These are phyloP conservation scores for Pseudoatta argentina DNA, from an alignment of 1,140 invertebrate genomes.

Conservation along the genomic window DNA sequence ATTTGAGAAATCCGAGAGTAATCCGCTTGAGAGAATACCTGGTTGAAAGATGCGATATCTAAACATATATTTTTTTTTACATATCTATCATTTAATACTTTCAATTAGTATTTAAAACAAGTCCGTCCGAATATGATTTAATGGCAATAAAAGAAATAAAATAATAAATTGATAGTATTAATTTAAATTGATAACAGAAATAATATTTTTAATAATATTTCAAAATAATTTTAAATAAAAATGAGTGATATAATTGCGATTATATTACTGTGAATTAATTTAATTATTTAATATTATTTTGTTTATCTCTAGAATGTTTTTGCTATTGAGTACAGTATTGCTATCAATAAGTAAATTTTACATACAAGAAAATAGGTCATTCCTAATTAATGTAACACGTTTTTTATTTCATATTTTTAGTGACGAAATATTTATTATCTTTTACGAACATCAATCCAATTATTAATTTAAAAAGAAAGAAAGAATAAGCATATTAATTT, in stretches of 20 bases:
- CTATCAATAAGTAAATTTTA: no score
- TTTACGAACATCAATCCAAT: no score
- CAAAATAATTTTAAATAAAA: neutral
- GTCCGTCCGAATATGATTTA: neutral
- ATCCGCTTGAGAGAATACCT: neutral
- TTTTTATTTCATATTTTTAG: no score
- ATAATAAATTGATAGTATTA: conserved; percentile 6
- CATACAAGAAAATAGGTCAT: no score
- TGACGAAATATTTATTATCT: no score
- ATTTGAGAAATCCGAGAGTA: neutral
- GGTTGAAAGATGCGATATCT: neutral
- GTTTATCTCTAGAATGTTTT: neutral
- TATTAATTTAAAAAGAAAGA: no score
- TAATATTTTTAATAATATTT: neutral
- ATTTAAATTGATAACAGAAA: neutral
- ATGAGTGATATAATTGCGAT: neutral
- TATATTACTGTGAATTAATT: neutral
- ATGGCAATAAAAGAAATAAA: neutral
- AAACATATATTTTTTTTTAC: no score
- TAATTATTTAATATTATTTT: conserved; percentile 11
- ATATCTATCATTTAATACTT: neutral
- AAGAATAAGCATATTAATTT: no score
- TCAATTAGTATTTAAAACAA: neutral
- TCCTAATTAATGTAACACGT: no score
- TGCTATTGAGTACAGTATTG: no score